Base-by-base conservation (phyloP, 2,888 invertebrate genomes). In the Sisyra nigra region DNA sequence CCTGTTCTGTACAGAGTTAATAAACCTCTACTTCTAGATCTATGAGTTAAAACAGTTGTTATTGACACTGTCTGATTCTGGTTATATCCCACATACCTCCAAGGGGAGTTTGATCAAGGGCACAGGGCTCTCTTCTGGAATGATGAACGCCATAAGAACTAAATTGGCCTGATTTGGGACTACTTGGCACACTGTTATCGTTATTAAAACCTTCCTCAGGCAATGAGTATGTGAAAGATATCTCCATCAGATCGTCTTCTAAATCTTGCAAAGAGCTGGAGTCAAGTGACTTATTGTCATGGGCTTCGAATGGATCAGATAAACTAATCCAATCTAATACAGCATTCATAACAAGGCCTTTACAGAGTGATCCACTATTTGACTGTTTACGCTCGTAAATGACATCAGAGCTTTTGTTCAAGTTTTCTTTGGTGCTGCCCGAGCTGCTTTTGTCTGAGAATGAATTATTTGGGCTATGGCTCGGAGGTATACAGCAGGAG, bases 241-340 rank as follows among this genome's bases (percentile, higher is more conserved):
- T 35, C 14, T 35, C 35, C 35, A 35, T 15, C 9, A 35, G 14
- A 9, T 39, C 29, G 8, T 39, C 39, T 19, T 39, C 39, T 18
- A 39, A 18, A n/a, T 39, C 39, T 14, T 29, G 39, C 35, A 13
- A 35, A 14, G 35, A 35, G 17, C 19, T 32, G 14, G 17, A 18
- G 19, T 35, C 35, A 24, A 29, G 9, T n/a, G 35, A 24, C n/a
- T 48, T 40, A 42, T 54, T 49, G 10, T 61, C 59, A 2, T 48
- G 48, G 1, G 59, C 60, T 44, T 54, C 53, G 44, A 57, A 58
- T 3, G 57, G 54, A 44, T 57, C 57, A 7, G 59, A 55, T 46
- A 49, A 55, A 34, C 58, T 53, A 38, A 64, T 48, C 64, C 64
- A 64, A 47, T 56, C 55, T 19, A 56, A 52, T 8, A 64, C 63